Base-by-base conservation (phyloP, 2,113 vertebrate genomes). In the Dasyurus viverrinus region DNA sequence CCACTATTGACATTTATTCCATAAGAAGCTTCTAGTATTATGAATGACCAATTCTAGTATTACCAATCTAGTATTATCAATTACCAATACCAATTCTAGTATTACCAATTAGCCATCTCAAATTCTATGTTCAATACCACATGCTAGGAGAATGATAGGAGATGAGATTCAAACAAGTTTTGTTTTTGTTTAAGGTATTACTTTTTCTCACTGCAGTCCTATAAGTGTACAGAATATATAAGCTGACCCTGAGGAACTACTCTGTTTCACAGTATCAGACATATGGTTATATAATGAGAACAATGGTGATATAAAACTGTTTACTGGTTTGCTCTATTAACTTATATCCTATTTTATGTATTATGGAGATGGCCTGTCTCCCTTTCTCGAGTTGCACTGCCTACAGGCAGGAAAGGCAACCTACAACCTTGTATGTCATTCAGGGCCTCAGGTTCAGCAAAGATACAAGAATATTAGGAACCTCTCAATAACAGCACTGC, bases 21-120 rank as follows among this genome's bases (percentile, higher is more conserved):
- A 50, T 55, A 96, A 96, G 9, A 48, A 90, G 3, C 96, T 96
- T 10, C 26, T 93, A 16, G 54, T 54, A 93, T 0, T 94, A 53
- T 68, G 50, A 68, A 57, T 92, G 91, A 92, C 92, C 84, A 48
- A 48, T 48, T 48, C 48, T 48, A 48, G 0, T 48, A 48, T 48
- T 48, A n/a, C n/a, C n/a, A n/a, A n/a, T n/a, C 48, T 48, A 48
- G 0, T n/a, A n/a, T n/a, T n/a, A 48, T 5, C 47, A 48, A 48
- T 48, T 48, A 48, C 47, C 47, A 48, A 48, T 48, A 48, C 47
- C 47, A 48, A 48, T 96, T 10, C 42, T 93, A 16, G 54, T 54
- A 93, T 0, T 94, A 53, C 89, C 53, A 68, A 57, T 92, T 92
- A 92, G 93, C 84, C 48, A 93, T 76, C 25, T 92, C 30, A 57